These are phyloP conservation scores for Aricia agestis DNA, from an alignment of 1,140 invertebrate species.

Conservation along the genomic window DNA sequence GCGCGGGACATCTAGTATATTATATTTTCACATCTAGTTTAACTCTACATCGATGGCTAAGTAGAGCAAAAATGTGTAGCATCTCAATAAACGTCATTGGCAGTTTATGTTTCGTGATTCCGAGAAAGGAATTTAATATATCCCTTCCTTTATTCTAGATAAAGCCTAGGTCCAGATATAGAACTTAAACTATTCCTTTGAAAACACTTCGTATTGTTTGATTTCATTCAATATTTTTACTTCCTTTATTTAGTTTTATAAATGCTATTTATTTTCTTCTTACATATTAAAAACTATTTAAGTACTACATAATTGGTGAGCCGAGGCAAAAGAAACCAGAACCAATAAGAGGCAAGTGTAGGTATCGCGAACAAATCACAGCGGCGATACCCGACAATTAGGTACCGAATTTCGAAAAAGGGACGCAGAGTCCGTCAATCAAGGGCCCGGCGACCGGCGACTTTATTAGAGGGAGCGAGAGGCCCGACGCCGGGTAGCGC, in stretches of 20 bases:
- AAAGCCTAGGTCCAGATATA: constrained; percentile 15
- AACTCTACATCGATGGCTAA: not conserved
- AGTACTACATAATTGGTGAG: too few relatives aligned
- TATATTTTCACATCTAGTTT: not conserved
- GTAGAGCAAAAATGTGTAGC: constrained; percentile 13
- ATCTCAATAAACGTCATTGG: constrained; percentile 30
- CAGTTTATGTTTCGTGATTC: constrained; percentile 66
- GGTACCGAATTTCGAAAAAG: constrained; percentile 59
- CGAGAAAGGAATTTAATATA: constrained; percentile 58
- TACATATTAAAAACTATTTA: not conserved
- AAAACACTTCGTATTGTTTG: constrained; percentile 6
- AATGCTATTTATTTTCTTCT: not conserved
- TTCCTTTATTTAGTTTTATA: not conserved
- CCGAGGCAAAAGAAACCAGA: not conserved
- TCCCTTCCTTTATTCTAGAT: constrained; percentile 32
- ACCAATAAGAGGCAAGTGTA: constrained; percentile 30
- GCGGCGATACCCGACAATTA: constrained; percentile 58
- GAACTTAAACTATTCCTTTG: constrained; percentile 14
- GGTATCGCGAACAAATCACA: constrained; percentile 64
- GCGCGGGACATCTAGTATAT: too few relatives aligned
- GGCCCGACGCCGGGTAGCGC: constrained; percentile 35
- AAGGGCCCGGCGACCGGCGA: constrained; percentile 52
- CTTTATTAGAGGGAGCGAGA: constrained; percentile 67
- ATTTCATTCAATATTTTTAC: constrained; percentile 2
- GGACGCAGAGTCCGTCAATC: constrained; percentile 61